Evolutionary conservation across 2,113 vertebrate species (phyloP), one percentile per base, ranked within the genome.

Genomic region (Halcyon malimbica): DNA sequence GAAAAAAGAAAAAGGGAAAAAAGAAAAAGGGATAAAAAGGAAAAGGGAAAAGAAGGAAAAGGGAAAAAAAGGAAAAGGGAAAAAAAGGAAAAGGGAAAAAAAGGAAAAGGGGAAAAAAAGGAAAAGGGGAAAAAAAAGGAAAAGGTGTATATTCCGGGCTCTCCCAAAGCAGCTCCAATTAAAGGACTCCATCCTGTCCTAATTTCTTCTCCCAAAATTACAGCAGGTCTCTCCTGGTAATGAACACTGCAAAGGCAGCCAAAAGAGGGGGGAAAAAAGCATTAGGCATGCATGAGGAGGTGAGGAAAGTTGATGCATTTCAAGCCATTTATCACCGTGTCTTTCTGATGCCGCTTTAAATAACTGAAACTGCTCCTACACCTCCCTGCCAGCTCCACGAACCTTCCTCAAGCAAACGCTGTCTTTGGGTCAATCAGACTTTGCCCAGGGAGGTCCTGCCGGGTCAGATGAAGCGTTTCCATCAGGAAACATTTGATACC

Each of bases 361-460:
- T 16, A 81, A 89, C 7, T 28, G 14, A 4, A 46, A 19, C 4
- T 42, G 60, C 48, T 83, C 67, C 31, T 20, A 17, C 25, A 50
- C 10, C n/a, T 69, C 53, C 62, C 71, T 29, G 37, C 44, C 73
- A 26, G 33, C 2, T 13, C 62, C 84, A 76, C 75, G 41, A 33
- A 70, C 78, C 87, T 17, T 41, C 68, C 71, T 59, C 41, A 13
- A 83, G 79, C 51, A 33, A 54, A 80, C 28, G 0, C 50, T 2
- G 15, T 24, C 80, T 84, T 77, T 54, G 13, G 90, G 65, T 93
- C 93, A 82, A 79, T 89, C 80, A 67, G 89, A 39, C 33, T 35
- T n/a, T 57, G 91, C 81, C 93, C 82, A 67, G 10, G 89, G 89
- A 96, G 74, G 68, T 82, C 21, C 74, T 79, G 89, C 74, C n/a